These are phyloP conservation scores for Stomatorhinus ivindoensis DNA, from an alignment of 2,113 vertebrate genomes.

Conservation along the genomic window DNA sequence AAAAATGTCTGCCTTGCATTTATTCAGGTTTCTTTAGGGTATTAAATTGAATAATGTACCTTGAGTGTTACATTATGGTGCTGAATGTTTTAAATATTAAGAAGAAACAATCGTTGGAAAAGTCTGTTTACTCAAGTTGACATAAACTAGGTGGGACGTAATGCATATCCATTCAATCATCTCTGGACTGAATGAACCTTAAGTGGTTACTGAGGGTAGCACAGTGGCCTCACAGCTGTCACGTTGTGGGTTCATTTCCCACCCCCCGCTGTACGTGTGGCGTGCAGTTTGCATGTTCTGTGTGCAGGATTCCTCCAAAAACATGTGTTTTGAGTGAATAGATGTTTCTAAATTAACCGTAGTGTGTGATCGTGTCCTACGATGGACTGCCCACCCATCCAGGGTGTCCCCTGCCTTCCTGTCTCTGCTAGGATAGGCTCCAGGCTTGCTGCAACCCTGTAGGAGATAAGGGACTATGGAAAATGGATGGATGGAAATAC, in stretches of 20 bases:
- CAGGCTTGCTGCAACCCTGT: neutral
- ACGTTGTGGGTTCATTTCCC: neutral
- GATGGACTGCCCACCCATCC: neutral
- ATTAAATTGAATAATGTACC: neutral
- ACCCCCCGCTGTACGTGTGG: neutral
- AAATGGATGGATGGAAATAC: neutral
- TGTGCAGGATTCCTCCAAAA: neutral
- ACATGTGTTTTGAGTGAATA: neutral
- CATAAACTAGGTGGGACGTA: neutral
- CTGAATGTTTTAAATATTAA: conserved; percentile 5
- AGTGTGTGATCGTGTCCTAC: neutral
- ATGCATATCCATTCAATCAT: neutral
- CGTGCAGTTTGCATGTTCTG: neutral
- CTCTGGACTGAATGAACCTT: neutral
- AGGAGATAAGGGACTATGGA: neutral
- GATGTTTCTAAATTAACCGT: neutral
- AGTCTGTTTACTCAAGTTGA: neutral
- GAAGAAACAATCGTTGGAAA: neutral
- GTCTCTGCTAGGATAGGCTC: neutral
- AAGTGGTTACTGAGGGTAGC: neutral
- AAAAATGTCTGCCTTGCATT: neutral
- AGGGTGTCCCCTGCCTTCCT: neutral
- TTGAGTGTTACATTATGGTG: conserved; percentile 6
- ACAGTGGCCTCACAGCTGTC: neutral
- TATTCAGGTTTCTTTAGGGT: conserved; percentile 1